Evolutionary conservation across 2,113 vertebrate species (phyloP).

Genomic region (Seriola quinqueradiata): DNA sequence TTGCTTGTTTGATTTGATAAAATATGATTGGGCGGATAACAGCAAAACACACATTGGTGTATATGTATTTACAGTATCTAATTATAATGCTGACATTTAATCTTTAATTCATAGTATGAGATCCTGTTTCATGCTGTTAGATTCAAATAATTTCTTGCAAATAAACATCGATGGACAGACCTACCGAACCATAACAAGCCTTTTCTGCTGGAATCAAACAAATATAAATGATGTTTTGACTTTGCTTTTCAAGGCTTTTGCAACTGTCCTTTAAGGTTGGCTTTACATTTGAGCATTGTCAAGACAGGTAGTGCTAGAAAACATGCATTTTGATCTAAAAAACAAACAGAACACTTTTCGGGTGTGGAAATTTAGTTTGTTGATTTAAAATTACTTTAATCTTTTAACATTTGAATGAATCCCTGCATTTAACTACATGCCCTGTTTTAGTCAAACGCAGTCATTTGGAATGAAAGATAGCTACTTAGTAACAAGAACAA

Average conservation of each 20-base stretch:
- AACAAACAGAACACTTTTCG: constrained; percentile 27
- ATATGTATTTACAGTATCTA: constrained; percentile 5
- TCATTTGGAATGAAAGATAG: constrained; percentile 59
- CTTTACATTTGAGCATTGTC: constrained; percentile 39
- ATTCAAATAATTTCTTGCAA: constrained; percentile 7
- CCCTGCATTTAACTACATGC: constrained; percentile 63
- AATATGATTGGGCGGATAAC: not conserved
- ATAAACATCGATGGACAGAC: constrained; percentile 18
- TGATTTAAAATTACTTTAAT: constrained; percentile 7
- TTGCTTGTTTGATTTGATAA: not conserved
- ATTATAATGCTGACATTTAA: constrained; percentile 3
- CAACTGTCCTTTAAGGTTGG: constrained; percentile 15
- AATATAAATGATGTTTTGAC: constrained; percentile 16
- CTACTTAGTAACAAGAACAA: constrained; percentile 63
- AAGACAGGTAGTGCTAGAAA: constrained; percentile 56
- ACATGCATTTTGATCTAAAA: constrained; percentile 64
- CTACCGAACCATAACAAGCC: not conserved
- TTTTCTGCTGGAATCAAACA: not conserved
- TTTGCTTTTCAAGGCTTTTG: constrained; percentile 4
- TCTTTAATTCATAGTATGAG: not conserved
- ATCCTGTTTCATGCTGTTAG: not conserved
- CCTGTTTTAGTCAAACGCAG: constrained; percentile 58
- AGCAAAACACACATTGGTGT: constrained; percentile 2
- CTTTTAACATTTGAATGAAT: constrained; percentile 27
- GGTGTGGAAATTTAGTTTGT: constrained; percentile 22